Conservation (phyloP, 2,797 vertebrate species). For the Syngnathus acus region DNA sequence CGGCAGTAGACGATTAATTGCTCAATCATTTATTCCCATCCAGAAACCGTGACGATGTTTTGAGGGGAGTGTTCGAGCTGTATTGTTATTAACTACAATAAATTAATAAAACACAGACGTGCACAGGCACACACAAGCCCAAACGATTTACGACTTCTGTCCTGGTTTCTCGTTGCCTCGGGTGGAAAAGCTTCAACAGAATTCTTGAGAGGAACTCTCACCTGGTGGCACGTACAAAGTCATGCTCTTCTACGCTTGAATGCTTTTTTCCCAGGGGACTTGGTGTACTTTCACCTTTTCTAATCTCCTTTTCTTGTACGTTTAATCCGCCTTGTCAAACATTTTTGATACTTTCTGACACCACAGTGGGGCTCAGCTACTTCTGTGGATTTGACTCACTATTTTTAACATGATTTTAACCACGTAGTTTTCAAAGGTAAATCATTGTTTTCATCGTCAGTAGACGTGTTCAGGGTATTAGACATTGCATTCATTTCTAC, state of each 20-base stretch:
- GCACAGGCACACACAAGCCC: slow-evolving; percentile 1
- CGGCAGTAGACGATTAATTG: slow-evolving; percentile 47
- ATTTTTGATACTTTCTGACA: neutral
- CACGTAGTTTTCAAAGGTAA: neutral
- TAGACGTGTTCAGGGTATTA: neutral
- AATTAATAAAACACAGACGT: neutral
- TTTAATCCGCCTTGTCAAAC: slow-evolving; percentile 6
- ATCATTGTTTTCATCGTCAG: neutral
- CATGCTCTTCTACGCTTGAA: neutral
- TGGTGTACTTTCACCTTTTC: slow-evolving; percentile 6
- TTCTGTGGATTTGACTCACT: neutral
- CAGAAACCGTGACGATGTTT: neutral
- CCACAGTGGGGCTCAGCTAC: neutral
- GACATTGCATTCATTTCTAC: neutral
- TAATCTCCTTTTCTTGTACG: neutral
- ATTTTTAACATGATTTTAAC: neutral
- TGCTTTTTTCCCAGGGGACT: neutral
- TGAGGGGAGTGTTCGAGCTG: neutral
- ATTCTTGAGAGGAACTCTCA: slow-evolving; percentile 9
- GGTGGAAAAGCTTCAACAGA: slow-evolving; percentile 18
- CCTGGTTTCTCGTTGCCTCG: slow-evolving; percentile 11
- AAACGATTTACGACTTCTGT: neutral
- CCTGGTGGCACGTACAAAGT: slow-evolving; percentile 9
- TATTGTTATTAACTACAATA: neutral
- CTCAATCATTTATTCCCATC: slow-evolving; percentile 28